Evolutionary conservation across 2,797 vertebrate species (phyloP), one percentile per base, ranked within the genome.

Genomic region (Tapirus indicus): DNA sequence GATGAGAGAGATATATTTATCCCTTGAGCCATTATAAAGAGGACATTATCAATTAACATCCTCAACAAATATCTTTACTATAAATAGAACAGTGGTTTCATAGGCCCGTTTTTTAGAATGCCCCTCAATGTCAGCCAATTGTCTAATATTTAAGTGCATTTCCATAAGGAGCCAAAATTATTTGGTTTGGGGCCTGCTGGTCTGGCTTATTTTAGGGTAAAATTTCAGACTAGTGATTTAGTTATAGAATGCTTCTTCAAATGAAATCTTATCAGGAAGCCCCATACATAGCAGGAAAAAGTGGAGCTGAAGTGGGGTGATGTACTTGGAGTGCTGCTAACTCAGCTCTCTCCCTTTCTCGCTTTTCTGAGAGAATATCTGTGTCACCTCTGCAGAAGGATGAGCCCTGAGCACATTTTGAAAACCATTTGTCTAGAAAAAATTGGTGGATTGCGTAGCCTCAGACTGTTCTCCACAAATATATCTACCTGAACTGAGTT

Each of bases 21-120:
- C 93, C 79, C 88, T 86, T 68, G 96, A 95, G 91, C 58, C 74
- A 38, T 82, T 95, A 75, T 23, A 58, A 77, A 96, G 95, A 96
- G 71, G 96, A 91, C 77, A 72, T 41, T 95, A 79, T 96, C 79
- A 89, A 96, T 91, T 87, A 78, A 54, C 74, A 85, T 77, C n/a
- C 68, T 85, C 71, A 86, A 72, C 38, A 80, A 80, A 35, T 93
- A 69, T 64, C 44, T 85, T 97, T 86, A 75, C 71, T 91, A 32
- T 75, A 96, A 91, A 93, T 85, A 93, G 78, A 41, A 52, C 17
- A 69, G 9, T 71, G 16, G 32, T 52, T 96, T 85, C 85, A 71
- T 60, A 71, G 68, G 72, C 10, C 44, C 68, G 14, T 56, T 84
- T 85, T 77, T 89, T 75, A 68, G 66, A 69, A 72, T 83, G 29